A percentile compares a stretch with the other conserved stretches of the same genome.
Evolutionary conservation across 1,140 invertebrate genomes (phyloP).

Genomic region (Lordiphosa collinella): DNA sequence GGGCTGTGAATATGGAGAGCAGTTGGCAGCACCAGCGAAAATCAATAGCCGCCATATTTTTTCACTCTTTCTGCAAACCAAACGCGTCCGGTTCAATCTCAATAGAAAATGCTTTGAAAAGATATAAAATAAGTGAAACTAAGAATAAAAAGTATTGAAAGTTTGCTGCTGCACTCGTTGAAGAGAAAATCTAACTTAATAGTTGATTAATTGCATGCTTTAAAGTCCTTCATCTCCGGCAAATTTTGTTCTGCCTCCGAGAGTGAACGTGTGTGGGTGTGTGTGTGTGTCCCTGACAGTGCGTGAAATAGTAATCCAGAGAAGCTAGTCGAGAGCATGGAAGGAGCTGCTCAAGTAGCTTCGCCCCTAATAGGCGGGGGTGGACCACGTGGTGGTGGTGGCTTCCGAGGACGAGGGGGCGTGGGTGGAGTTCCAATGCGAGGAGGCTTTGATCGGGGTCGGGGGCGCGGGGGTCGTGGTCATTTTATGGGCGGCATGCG

Average conservation of each 20-base stretch:
- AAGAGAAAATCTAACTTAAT: background rate
- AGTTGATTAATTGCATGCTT: background rate
- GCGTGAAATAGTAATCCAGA: slow-evolving; percentile 17
- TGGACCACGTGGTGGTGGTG: slow-evolving; percentile 67
- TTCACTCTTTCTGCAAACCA: slow-evolving; percentile 46
- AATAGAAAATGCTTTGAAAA: slow-evolving; percentile 49
- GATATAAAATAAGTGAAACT: slow-evolving; percentile 28
- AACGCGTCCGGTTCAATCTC: slow-evolving; percentile 39
- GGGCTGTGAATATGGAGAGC: background rate
- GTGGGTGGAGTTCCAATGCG: slow-evolving; percentile 69
- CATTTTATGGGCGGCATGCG: slow-evolving; percentile 75
- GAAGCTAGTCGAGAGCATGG: slow-evolving; percentile 43
- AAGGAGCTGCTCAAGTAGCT: slow-evolving; percentile 59
- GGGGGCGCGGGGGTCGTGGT: slow-evolving; percentile 71
- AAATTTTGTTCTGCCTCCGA: slow-evolving; percentile 21
- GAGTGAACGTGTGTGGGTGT: slow-evolving; percentile 25
- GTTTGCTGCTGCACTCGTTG: slow-evolving; percentile 1
- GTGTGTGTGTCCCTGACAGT: slow-evolving; percentile 35
- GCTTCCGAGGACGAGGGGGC: slow-evolving; percentile 69
- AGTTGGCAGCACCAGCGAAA: slow-evolving; percentile 37
- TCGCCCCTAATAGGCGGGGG: slow-evolving; percentile 47
- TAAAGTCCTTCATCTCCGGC: slow-evolving; percentile 20
- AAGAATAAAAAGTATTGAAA: slow-evolving; percentile 19
- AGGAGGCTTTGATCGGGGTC: slow-evolving; percentile 70
- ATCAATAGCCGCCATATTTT: slow-evolving; percentile 77